Evolutionary conservation across 2,797 vertebrate species (phyloP).

Genomic region (Paguma larvata): DNA sequence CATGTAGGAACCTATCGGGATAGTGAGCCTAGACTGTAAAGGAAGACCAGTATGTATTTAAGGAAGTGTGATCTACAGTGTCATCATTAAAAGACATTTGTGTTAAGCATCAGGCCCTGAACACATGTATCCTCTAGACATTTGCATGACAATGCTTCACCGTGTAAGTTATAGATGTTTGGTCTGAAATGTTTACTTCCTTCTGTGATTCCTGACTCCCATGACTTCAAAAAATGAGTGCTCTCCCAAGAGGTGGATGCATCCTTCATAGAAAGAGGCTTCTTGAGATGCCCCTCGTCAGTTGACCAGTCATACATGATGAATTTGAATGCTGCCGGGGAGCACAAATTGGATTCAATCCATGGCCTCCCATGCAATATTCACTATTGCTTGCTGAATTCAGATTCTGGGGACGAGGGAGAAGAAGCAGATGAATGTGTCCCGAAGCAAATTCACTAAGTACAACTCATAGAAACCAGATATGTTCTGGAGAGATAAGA

Average conservation of each 20-base stretch:
- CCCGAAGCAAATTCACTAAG: background rate
- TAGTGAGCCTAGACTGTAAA: background rate
- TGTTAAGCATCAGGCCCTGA: background rate
- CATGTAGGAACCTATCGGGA: background rate
- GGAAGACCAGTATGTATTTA: background rate
- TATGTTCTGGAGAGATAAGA: background rate
- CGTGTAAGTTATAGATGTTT: background rate
- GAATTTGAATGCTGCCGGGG: background rate
- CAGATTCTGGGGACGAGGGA: background rate
- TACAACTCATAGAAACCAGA: background rate
- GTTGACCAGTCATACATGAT: background rate
- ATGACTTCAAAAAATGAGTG: background rate
- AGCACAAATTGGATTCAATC: background rate
- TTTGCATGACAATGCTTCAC: background rate
- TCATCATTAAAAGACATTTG: background rate
- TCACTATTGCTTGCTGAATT: background rate
- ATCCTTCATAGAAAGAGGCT: background rate
- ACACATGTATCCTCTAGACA: background rate
- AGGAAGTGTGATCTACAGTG: background rate
- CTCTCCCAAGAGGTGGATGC: background rate
- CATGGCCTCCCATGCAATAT: background rate
- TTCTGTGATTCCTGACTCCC: background rate
- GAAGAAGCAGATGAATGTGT: background rate
- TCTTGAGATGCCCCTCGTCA: too few relatives aligned
- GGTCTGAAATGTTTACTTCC: slow-evolving; percentile 3